Percentiles rank a stretch among this genome's conserved stretches.
Conservation (phyloP, 2,113 vertebrate species). For the Pedetes capensis region DNA sequence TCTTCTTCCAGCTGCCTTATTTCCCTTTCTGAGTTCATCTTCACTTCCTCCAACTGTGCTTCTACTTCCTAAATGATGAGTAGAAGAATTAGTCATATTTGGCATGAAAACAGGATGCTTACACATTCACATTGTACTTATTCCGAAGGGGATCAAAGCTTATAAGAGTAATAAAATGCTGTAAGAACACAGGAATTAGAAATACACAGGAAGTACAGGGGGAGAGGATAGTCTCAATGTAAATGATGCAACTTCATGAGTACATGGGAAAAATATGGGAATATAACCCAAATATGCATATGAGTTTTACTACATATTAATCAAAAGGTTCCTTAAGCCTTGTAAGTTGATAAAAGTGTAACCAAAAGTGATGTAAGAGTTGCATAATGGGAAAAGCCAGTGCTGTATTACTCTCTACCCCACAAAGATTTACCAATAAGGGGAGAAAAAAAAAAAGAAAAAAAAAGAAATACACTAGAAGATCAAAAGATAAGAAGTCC, state of each 20-base stretch:
- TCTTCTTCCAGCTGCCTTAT: slow-evolving; percentile 87
- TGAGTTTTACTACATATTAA: too few species aligned
- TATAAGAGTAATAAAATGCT: neutral
- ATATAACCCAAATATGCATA: too few species aligned
- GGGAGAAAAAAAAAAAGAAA: neutral
- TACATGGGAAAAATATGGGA: too few species aligned
- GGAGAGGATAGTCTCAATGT: too few species aligned
- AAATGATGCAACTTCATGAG: too few species aligned
- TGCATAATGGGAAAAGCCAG: too few species aligned
- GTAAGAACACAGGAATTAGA: neutral
- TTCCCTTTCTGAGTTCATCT: slow-evolving; percentile 85
- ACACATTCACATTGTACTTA: neutral
- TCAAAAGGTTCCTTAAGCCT: too few species aligned
- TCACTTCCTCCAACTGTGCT: slow-evolving; percentile 87
- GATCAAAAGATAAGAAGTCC: neutral
- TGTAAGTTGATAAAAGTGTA: too few species aligned
- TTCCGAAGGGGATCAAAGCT: neutral
- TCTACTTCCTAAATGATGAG: slow-evolving; percentile 82
- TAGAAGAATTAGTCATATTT: neutral
- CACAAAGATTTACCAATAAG: too few species aligned
- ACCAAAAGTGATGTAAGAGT: too few species aligned
- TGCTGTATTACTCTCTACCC: too few species aligned
- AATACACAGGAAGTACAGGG: too few species aligned
- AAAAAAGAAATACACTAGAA: neutral
- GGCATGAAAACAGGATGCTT: neutral